Percentiles rank a stretch among this genome's conserved stretches.
Evolutionary conservation across 2,797 vertebrate species (phyloP).

Genomic region (Chiropotes sagulatus): DNA sequence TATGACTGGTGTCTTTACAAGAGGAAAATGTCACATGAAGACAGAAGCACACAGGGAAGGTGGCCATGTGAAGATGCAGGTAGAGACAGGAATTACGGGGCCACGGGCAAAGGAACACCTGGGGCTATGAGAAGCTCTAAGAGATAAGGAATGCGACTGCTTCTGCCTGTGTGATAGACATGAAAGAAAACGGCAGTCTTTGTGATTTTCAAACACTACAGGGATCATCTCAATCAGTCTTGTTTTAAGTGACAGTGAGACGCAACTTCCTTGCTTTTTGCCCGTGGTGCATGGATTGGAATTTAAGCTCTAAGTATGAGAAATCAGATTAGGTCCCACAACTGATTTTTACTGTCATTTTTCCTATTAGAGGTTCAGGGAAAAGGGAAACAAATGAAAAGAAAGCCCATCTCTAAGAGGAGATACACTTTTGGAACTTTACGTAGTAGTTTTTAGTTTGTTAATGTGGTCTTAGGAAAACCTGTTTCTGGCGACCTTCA

Average conservation of each 20-base stretch:
- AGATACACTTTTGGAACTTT: not conserved
- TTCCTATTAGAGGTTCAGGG: not conserved
- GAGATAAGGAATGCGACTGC: not conserved
- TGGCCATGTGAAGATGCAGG: not conserved
- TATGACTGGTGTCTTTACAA: not conserved
- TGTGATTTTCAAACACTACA: not conserved
- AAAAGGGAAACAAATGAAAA: not conserved
- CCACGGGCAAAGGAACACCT: not conserved
- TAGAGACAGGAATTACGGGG: not conserved
- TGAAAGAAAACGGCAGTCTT: accelerated
- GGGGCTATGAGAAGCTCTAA: not conserved
- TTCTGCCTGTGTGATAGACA: not conserved
- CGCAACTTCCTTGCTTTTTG: not conserved
- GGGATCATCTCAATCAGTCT: not conserved
- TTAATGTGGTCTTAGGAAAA: not conserved
- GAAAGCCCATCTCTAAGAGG: not conserved
- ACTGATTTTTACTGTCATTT: not conserved
- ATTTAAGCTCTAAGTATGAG: not conserved
- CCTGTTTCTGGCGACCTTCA: not conserved
- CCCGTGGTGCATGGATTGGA: not conserved
- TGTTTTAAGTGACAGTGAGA: not conserved
- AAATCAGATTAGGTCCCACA: not conserved
- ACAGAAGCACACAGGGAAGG: not conserved
- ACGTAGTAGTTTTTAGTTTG: not conserved
- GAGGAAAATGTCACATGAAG: not conserved